Evolutionary conservation across 64 coral and sea anemone species (phyloP).

Genomic region (Pocillopora damicornis): DNA sequence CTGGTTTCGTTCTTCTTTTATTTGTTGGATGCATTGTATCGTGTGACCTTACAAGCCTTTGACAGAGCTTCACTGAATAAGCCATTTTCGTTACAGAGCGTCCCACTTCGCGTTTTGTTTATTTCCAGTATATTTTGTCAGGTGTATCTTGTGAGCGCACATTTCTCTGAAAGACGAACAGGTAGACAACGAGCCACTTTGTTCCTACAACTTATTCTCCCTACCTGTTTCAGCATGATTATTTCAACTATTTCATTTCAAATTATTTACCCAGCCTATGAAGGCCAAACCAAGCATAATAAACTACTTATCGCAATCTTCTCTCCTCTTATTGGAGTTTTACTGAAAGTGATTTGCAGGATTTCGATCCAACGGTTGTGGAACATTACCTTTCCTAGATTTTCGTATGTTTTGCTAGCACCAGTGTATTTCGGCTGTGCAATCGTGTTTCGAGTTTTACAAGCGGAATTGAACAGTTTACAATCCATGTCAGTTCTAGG

Average conservation of each 20-base stretch:
- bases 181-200: not conserved
- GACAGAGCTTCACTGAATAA: not conserved
- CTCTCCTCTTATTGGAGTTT: not conserved
- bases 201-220: not conserved
- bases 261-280: not conserved
- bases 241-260: no score
- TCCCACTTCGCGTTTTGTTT: not conserved
- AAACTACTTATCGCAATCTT: slow-evolving; percentile 3
- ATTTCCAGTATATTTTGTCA: not conserved
- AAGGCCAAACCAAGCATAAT: not conserved
- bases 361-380: not conserved
- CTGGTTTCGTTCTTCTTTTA: not conserved
- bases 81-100: no score
- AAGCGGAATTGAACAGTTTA: slow-evolving; percentile 4
- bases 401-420: not conserved
- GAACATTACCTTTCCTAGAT: not conserved
- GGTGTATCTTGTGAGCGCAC: not conserved
- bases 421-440: not conserved
- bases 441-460: not conserved
- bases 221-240: not conserved
- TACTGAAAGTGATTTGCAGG: not conserved
- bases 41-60: not conserved
- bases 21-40: not conserved
- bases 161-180: not conserved
- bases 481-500: not conserved